Conservation (phyloP, 2,113 vertebrate genomes). For the Bombycilla garrulus region DNA sequence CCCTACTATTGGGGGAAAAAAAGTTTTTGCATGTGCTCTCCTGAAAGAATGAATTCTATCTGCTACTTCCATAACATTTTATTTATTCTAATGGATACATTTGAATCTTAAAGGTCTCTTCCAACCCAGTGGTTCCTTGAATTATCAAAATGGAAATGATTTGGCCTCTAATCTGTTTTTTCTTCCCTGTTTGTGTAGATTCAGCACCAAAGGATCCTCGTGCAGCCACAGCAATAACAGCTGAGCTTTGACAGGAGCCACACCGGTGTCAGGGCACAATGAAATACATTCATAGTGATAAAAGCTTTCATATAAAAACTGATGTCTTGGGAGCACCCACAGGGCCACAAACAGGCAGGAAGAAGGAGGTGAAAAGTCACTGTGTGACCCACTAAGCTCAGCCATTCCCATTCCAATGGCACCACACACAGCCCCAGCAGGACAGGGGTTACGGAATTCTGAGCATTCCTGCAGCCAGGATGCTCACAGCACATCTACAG, state of each 20-base stretch:
- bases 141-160: neutral
- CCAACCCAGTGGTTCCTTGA: neutral
- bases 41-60: neutral
- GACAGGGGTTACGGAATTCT: neutral
- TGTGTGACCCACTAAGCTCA: neutral
- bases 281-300: fast-evolving
- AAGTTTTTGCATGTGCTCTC: neutral
- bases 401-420: constrained; percentile 1
- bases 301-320: neutral
- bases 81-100: neutral
- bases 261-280: neutral
- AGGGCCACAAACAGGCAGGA: neutral
- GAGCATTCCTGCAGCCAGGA: neutral
- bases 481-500: neutral
- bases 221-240: neutral
- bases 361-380: neutral
- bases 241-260: neutral
- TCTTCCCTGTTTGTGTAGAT: neutral
- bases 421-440: neutral
- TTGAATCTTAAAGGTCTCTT: neutral
- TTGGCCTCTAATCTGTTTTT: neutral
- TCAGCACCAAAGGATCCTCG: neutral
- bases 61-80: neutral
- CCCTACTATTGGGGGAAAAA: neutral
- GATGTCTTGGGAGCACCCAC: neutral